Evolutionary conservation across 2,797 vertebrate species (phyloP).

Genomic region (Phrynocephalus forsythii): DNA sequence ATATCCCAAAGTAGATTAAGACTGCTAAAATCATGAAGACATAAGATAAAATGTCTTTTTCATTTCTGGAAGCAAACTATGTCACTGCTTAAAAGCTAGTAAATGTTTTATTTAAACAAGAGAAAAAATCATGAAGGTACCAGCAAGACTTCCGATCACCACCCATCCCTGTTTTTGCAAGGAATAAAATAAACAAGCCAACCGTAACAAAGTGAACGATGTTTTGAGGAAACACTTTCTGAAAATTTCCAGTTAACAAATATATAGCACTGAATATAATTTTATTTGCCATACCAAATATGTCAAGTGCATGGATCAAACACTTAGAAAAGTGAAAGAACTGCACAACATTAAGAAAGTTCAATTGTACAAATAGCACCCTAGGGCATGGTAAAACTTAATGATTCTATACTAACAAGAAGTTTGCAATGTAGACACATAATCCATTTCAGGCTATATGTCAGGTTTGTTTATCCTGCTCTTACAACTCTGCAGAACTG

Average conservation of each 20-base stretch:
- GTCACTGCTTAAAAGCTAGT: background rate
- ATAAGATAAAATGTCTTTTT: background rate
- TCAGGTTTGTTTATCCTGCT: background rate
- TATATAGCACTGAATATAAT: background rate
- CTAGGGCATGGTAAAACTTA: background rate
- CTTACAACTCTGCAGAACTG: background rate
- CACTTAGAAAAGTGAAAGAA: background rate
- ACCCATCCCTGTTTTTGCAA: background rate
- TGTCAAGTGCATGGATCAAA: background rate
- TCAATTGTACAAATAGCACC: background rate
- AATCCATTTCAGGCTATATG: background rate
- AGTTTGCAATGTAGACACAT: background rate
- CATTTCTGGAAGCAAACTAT: background rate
- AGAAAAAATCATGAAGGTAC: background rate
- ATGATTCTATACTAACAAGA: background rate
- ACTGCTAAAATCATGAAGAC: background rate
- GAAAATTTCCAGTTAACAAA: background rate
- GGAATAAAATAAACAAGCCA: background rate
- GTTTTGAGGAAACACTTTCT: background rate
- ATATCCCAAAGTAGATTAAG: background rate
- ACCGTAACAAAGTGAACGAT: background rate
- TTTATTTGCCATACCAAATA: constrained; percentile 6
- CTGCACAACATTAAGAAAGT: background rate
- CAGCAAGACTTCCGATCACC: background rate
- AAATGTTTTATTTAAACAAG: background rate